Base-by-base conservation (phyloP, 2,797 vertebrate species). In the Darevskia nairensis region DNA sequence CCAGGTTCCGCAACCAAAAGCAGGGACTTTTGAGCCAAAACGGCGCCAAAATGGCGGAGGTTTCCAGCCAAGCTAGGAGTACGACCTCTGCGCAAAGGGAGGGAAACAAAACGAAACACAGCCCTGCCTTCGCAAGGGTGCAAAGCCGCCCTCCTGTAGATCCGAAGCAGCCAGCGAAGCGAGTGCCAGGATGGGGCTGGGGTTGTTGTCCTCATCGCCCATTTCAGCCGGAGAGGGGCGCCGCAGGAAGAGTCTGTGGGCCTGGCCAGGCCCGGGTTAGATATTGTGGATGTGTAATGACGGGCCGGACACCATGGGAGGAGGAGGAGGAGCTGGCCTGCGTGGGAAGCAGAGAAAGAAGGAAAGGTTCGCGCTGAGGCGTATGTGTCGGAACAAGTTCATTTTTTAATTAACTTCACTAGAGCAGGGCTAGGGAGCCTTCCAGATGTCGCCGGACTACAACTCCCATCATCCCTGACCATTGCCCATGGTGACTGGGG, bases 261-360 rank as follows among this genome's bases (percentile, higher is more conserved):
- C 46, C 35, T 1, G 7, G 10, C 9, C 21, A 5, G 41, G 13
- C 55, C 50, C 7, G 4, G 83, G 5, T 75, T 80, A 89, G n/a
- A 80, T 39, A 35, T 85, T 17, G 17, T 66, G 23, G n/a, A 35
- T 8, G 55, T 80, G 68, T 8, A 23, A 8, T 2, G 82, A 74
- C 64, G 77, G 71, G 8, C 84, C 23, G 88, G 92, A 9, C 84
- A 25, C 25, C 32, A 46, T 85, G 8, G 75, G 7, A 35, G 94
- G 95, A 6, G 95, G 94, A 0, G 92, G 94, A 0, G 95, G 95
- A 0, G 95, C 95, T 6, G 95, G 95, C 72, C 95, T 91, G 88
- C 3, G 64, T 0, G 10, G 41, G 35, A 29, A 46, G 29, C 4
- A 29, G 17, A 44, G 19, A 7, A 23, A 59, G 41, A 72, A 41